A percentile compares a stretch with the other conserved stretches of the same genome.
phyloP scores from a whole-genome alignment of 2,113 vertebrate species.

The Chauna torquata region DNA sequence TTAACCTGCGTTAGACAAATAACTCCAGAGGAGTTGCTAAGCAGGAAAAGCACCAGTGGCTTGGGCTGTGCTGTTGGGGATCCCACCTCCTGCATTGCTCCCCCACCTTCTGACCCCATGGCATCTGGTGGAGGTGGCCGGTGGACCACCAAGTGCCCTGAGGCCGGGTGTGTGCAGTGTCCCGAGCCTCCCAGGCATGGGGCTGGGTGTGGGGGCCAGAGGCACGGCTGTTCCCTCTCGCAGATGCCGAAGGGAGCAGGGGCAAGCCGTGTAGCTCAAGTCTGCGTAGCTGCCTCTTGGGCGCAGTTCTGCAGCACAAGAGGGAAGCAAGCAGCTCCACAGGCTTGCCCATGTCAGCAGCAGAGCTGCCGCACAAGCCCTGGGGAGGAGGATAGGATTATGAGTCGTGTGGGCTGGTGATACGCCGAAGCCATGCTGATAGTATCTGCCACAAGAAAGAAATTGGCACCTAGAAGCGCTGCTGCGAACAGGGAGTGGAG shows the following conservation, averaged over 20 bases:
- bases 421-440: conserved; percentile 47
- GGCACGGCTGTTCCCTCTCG: not conserved
- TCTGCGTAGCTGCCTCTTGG: not conserved
- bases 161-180: rapidly evolving
- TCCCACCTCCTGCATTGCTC: not conserved
- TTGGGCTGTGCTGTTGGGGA: not conserved
- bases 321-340: not conserved
- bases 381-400: not conserved
- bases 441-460: conserved; percentile 52
- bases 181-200: not conserved
- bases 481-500: conserved; percentile 39
- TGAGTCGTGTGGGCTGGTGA: conserved; percentile 57
- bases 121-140: not conserved
- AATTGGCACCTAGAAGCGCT: conserved; percentile 29
- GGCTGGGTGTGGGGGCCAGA: not conserved
- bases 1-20: conserved; percentile 71
- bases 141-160: not conserved
- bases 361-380: not conserved
- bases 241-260: not conserved
- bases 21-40: conserved; percentile 40
- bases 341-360: not conserved
- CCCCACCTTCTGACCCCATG: not conserved
- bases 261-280: not conserved
- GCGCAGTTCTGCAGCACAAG: not conserved
- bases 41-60: conserved; percentile 38